These are phyloP conservation scores for Spicauda simplicius DNA, from an alignment of 2,888 invertebrate species.

Conservation along the genomic window DNA sequence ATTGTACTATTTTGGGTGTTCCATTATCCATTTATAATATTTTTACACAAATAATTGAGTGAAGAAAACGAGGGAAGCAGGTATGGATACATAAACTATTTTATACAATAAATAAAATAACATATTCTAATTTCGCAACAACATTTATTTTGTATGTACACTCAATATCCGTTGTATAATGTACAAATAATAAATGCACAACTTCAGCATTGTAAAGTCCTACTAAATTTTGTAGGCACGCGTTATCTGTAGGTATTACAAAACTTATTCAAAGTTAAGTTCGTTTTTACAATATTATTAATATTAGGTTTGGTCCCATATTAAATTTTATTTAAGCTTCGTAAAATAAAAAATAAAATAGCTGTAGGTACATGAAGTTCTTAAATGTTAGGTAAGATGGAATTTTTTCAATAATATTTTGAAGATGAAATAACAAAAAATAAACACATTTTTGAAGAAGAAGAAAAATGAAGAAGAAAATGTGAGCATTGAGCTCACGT, in stretches of 20 bases:
- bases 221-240: constrained; percentile 63
- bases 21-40: too few relatives aligned
- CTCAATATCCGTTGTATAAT: constrained; percentile 75
- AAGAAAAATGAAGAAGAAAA: background rate
- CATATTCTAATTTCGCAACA: constrained; percentile 59
- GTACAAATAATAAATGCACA: constrained; percentile 85
- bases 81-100: too few relatives aligned
- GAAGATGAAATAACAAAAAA: background rate
- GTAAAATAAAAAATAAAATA: constrained; percentile 18
- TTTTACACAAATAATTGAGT: too few relatives aligned
- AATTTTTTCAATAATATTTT: too few relatives aligned
- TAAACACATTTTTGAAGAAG: background rate
- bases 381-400: background rate
- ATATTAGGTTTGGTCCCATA: constrained; percentile 72
- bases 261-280: constrained; percentile 51
- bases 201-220: constrained; percentile 81
- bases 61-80: too few relatives aligned
- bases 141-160: constrained; percentile 83
- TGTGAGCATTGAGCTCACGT: background rate
- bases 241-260: constrained; percentile 43
- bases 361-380: background rate
- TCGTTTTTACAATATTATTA: constrained; percentile 52
- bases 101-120: constrained; percentile 35
- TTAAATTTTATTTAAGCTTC: constrained; percentile 57
- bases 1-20: too few relatives aligned